A percentile compares a stretch with the other conserved stretches of the same genome.
These are phyloP conservation scores for Eulemur rufifrons DNA, from an alignment of 2,113 vertebrate species.

Conservation along the genomic window DNA sequence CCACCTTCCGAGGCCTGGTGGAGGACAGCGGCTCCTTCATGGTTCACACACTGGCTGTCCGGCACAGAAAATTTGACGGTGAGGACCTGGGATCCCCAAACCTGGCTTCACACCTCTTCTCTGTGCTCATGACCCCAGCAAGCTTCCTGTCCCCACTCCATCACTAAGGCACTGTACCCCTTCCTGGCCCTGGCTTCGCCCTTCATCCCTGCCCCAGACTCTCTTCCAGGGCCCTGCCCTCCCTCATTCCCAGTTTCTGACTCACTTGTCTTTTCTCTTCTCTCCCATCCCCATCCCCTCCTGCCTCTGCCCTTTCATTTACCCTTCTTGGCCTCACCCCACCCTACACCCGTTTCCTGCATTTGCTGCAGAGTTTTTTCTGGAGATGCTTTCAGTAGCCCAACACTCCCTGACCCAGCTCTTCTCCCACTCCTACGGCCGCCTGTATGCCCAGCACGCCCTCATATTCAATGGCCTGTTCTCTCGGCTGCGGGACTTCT, in stretches of 20 bases:
- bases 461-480: conserved; percentile 77
- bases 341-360: conserved; percentile 32
- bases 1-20: conserved; percentile 86
- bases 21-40: conserved; percentile 90
- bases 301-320: not conserved
- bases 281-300: not conserved
- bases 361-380: conserved; percentile 88
- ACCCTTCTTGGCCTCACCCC: not conserved
- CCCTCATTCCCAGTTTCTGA: conserved; percentile 9
- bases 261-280: conserved; percentile 43
- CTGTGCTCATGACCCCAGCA: not conserved
- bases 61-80: conserved; percentile 91
- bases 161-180: not conserved
- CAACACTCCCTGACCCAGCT: conserved; percentile 92
- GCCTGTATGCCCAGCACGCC: conserved; percentile 90
- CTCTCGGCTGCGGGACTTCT: conserved; percentile 89
- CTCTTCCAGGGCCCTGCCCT: not conserved
- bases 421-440: conserved; percentile 92
- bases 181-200: not conserved
- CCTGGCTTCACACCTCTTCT: not conserved
- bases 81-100: conserved; percentile 54
- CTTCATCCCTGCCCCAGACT: not conserved
- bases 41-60: conserved; percentile 88
- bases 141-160: not conserved
- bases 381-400: conserved; percentile 89